phyloP scores from a whole-genome alignment of 2,797 vertebrate genomes.

The Myotis vivesi region DNA sequence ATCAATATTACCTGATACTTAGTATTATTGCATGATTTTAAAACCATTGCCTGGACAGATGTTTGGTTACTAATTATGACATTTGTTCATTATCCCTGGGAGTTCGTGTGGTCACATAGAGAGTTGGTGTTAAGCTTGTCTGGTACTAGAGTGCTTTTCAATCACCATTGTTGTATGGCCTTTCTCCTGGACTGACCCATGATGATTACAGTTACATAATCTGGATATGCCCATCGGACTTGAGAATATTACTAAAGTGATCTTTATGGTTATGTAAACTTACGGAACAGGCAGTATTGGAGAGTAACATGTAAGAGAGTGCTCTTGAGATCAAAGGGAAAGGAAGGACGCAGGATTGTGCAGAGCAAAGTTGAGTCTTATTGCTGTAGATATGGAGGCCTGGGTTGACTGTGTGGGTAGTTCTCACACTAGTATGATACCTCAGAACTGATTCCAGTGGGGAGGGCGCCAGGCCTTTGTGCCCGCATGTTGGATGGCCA shows the following conservation, averaged over 20 bases:
- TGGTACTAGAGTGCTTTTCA: not conserved
- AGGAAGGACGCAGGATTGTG: not conserved
- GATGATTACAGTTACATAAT: not conserved
- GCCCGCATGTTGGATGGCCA: not conserved
- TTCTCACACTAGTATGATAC: not conserved
- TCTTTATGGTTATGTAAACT: constrained; percentile 1
- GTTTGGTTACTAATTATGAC: not conserved
- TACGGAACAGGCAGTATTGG: not conserved
- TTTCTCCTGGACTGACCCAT: not conserved
- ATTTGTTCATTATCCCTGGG: not conserved
- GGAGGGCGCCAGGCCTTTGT: not conserved
- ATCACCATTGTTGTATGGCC: not conserved
- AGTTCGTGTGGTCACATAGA: not conserved
- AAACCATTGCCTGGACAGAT: not conserved
- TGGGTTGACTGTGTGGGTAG: not conserved
- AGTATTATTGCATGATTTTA: not conserved
- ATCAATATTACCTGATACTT: not conserved
- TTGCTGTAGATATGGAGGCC: not conserved
- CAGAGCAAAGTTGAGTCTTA: not conserved
- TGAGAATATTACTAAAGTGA: not conserved
- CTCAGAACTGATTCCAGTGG: not conserved
- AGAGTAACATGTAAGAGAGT: not conserved
- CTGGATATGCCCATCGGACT: not conserved
- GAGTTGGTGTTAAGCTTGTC: not conserved
- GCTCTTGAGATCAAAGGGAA: not conserved